Conservation (phyloP, 1,140 invertebrate species). For the Danaus melanippus region DNA sequence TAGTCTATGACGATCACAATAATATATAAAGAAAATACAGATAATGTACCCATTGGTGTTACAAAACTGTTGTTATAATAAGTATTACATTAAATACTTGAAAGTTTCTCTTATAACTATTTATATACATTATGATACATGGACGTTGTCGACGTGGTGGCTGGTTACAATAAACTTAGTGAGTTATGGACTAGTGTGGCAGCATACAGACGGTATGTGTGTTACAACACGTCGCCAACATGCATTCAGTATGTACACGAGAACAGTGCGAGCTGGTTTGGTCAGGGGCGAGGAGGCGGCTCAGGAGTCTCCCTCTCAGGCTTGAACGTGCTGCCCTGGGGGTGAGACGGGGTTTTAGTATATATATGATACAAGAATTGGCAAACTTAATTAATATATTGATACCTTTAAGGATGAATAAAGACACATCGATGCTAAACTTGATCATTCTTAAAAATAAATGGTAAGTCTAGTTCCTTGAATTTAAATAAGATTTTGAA, state of each 20-base stretch:
- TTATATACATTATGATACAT: constrained; percentile 13
- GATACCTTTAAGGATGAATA: too few species aligned
- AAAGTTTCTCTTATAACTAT: not conserved
- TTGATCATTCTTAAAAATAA: too few species aligned
- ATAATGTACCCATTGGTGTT: too few species aligned
- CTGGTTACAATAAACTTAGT: too few species aligned
- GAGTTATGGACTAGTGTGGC: not conserved
- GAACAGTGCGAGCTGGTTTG: constrained; percentile 24
- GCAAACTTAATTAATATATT: too few species aligned
- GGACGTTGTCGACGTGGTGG: constrained; percentile 46
- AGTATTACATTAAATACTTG: too few species aligned
- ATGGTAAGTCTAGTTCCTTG: too few species aligned
- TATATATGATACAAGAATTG: not conserved
- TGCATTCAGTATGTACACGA: constrained; percentile 29
- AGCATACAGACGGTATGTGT: too few species aligned
- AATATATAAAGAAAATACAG: not conserved
- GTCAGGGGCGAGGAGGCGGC: constrained; percentile 41
- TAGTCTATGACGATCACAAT: not conserved
- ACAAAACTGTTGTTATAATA: too few species aligned
- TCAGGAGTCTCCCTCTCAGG: constrained; percentile 54
- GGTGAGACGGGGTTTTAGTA: constrained; percentile 3
- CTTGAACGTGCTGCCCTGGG: constrained; percentile 60
- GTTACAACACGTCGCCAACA: constrained; percentile 40
- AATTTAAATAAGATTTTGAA: not conserved
- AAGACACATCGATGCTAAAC: too few species aligned